Evolutionary conservation across 2,797 vertebrate species (phyloP).

Genomic region (Melanogrammus aeglefinus): DNA sequence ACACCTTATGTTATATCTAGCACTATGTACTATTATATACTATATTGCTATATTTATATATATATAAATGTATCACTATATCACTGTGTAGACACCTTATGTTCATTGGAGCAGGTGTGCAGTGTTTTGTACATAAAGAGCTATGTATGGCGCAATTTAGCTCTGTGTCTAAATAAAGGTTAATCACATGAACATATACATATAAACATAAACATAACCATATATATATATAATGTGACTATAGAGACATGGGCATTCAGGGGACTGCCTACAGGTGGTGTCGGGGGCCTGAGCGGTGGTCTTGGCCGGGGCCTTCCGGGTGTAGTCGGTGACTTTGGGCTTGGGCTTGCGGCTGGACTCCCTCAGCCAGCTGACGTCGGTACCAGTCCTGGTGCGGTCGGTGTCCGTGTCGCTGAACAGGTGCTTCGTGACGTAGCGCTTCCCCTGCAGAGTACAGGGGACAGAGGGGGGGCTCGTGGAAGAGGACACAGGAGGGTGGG

Average conservation of each 20-base stretch:
- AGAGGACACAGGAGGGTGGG: background rate
- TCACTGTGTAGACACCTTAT: no score
- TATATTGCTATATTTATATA: no score
- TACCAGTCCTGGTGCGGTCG: slow-evolving; percentile 70
- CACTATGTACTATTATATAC: no score
- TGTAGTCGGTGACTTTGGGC: slow-evolving; percentile 77
- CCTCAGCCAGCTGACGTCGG: slow-evolving; percentile 84
- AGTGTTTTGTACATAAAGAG: background rate
- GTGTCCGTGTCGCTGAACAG: slow-evolving; percentile 90
- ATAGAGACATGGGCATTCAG: background rate
- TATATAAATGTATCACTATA: no score
- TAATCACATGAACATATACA: no score
- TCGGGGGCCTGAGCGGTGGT: slow-evolving; percentile 11
- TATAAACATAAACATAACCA: no score
- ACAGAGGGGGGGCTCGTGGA: slow-evolving; percentile 25
- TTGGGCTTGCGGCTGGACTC: slow-evolving; percentile 78
- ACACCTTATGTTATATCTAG: no score
- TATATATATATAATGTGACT: background rate
- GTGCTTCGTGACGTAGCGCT: slow-evolving; percentile 72
- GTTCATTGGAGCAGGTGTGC: no score
- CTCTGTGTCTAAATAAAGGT: background rate
- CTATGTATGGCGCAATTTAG: background rate
- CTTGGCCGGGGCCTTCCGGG: slow-evolving; percentile 63
- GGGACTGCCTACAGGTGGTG: slow-evolving; percentile 51
- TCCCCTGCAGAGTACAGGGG: slow-evolving; percentile 36